phyloP scores from a whole-genome alignment of 2,888 invertebrate species.

The Coremacera marginata region DNA sequence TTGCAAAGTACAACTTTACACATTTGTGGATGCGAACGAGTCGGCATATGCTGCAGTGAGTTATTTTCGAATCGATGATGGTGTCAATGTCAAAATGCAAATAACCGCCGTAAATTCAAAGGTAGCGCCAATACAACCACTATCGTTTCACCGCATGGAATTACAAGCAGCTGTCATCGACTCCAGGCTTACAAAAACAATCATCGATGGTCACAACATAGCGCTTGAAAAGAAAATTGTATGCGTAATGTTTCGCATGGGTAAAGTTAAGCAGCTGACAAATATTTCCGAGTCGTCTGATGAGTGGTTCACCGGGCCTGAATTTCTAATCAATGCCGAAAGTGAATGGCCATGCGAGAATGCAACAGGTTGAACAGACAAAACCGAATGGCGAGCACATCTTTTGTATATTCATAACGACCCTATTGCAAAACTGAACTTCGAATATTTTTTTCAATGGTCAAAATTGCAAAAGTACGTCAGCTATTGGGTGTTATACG shows the following conservation, averaged over 20 bases:
- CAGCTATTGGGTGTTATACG: no score
- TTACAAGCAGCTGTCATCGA: conserved; percentile 41
- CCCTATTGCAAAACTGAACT: no score
- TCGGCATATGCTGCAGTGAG: conserved; percentile 28
- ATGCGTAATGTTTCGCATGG: conserved; percentile 43
- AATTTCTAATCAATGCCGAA: conserved; percentile 18
- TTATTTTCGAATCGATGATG: conserved; percentile 14
- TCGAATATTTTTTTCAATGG: no score
- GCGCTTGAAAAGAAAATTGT: neutral
- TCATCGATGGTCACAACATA: neutral
- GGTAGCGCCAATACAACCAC: conserved; percentile 39
- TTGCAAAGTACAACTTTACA: conserved; percentile 35
- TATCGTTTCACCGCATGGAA: conserved; percentile 43
- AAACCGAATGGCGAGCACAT: conserved; percentile 17
- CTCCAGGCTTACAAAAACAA: conserved; percentile 24
- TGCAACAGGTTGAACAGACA: conserved; percentile 1
- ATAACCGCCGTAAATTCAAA: conserved; percentile 37
- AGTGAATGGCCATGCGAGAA: conserved; percentile 33
- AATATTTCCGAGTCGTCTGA: conserved; percentile 20
- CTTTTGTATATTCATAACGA: conserved; percentile 30
- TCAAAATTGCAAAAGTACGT: no score
- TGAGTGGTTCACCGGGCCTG: conserved; percentile 41
- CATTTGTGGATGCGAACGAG: no score
- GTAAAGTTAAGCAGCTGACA: conserved; percentile 40
- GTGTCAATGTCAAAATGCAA: neutral